Conservation (phyloP, 1,140 invertebrate species). For the Drosophila asahinai region DNA sequence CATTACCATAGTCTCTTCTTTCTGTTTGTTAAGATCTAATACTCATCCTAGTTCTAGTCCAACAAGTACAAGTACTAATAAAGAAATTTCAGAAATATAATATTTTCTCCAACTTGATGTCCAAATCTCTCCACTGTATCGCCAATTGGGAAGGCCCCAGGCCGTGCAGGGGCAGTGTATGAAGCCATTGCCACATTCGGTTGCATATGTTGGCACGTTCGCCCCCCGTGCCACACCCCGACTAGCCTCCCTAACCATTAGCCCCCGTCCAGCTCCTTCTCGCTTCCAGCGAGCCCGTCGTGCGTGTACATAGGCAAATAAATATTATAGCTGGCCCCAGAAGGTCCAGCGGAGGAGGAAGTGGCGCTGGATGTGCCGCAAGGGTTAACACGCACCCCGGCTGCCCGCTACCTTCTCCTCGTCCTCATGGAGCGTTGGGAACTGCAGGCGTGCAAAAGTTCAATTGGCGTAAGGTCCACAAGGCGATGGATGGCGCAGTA, state of each 20-base stretch:
- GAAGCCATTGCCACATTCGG: slow-evolving; percentile 47
- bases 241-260: neutral
- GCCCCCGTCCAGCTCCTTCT: slow-evolving; percentile 3
- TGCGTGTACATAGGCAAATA: slow-evolving; percentile 50
- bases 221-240: neutral
- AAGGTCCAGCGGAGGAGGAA: slow-evolving; percentile 7
- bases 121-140: neutral
- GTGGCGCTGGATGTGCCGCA: neutral
- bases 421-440: neutral
- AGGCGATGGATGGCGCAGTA: slow-evolving; percentile 38
- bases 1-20: too few relatives aligned
- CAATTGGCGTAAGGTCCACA: slow-evolving; percentile 46
- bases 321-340: slow-evolving; percentile 40
- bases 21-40: too few relatives aligned
- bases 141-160: neutral
- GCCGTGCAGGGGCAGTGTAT: slow-evolving; percentile 4
- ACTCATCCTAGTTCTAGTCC: too few relatives aligned
- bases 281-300: slow-evolving; percentile 21
- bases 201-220: slow-evolving; percentile 48
- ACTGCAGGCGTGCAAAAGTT: slow-evolving; percentile 37
- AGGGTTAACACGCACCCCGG: slow-evolving; percentile 14
- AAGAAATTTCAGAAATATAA: too few relatives aligned
- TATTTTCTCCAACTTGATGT: neutral
- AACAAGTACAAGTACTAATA: too few relatives aligned
- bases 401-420: neutral